Conservation (phyloP, 2,797 vertebrate species). For the Heterohyrax brucei region DNA sequence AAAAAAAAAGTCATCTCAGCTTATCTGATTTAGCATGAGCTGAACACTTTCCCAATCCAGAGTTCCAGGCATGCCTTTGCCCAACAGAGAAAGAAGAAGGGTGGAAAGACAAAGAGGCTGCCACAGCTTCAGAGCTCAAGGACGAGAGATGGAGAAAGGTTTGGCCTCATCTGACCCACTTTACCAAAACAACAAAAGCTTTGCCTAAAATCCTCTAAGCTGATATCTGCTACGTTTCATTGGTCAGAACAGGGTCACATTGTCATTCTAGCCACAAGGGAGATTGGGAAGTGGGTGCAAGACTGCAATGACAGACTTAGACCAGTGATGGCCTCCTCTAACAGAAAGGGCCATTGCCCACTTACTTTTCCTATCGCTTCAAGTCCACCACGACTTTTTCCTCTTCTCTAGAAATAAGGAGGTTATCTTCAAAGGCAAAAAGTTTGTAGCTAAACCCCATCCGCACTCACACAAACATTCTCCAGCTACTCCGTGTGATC, state of each 20-base stretch:
- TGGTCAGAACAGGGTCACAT: not conserved
- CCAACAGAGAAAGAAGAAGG: not conserved
- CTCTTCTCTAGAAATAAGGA: conserved; percentile 40
- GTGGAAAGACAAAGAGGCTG: not conserved
- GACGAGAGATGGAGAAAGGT: not conserved
- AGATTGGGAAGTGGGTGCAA: not conserved
- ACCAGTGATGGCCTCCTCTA: not conserved
- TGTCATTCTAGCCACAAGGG: not conserved
- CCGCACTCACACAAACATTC: not conserved
- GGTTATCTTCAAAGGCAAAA: not conserved
- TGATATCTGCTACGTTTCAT: not conserved
- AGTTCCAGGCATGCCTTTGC: not conserved
- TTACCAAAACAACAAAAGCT: not conserved
- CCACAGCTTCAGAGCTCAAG: not conserved
- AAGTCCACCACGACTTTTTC: not conserved
- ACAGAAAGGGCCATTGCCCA: not conserved
- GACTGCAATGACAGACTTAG: not conserved
- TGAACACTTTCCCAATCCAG: not conserved
- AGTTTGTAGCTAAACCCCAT: not conserved
- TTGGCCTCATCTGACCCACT: not conserved
- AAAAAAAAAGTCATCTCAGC: not conserved
- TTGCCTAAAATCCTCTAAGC: not conserved
- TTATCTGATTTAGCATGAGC: not conserved
- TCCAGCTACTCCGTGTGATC: not conserved
- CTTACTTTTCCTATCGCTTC: not conserved